Percentiles rank a stretch among this genome's conserved stretches.
Conservation (phyloP, 30 jellyfish, hydroid and myxozoan species). For the Hydractinia echinata region DNA sequence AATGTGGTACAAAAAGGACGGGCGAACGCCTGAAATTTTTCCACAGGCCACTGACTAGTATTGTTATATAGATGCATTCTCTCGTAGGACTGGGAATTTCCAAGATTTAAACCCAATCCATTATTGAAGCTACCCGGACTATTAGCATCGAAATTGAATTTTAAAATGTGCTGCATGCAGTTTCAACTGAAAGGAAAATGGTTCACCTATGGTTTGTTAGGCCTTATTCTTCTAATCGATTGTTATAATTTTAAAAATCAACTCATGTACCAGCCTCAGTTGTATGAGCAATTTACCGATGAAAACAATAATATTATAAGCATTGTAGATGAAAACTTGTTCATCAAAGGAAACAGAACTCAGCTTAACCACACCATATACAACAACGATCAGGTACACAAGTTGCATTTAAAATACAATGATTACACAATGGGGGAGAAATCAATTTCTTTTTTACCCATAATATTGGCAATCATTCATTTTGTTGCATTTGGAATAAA, state of each 20-base stretch:
- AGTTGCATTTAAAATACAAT: background rate
- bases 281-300: slow-evolving; percentile 30
- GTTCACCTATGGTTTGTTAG: slow-evolving; percentile 46
- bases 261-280: slow-evolving; percentile 34
- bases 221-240: slow-evolving; percentile 32
- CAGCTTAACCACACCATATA: background rate
- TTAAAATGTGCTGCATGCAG: slow-evolving; percentile 25
- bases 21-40: no score
- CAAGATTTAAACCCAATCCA: slow-evolving; percentile 17
- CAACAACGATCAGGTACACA: background rate
- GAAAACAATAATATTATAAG: background rate
- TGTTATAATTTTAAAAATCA: slow-evolving; percentile 37
- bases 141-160: slow-evolving; percentile 1
- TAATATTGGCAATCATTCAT: background rate
- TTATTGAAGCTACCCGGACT: slow-evolving; percentile 47
- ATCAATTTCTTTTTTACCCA: background rate
- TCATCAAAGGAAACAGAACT: background rate
- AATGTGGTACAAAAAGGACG: no score
- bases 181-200: slow-evolving; percentile 39
- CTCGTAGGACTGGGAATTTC: slow-evolving; percentile 51
- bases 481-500: background rate
- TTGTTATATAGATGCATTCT: no score
- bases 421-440: background rate
- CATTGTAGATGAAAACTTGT: background rate
- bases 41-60: no score